Evolutionary conservation across 2,888 invertebrate species (phyloP).

Genomic region (Standfussiana lucernea): DNA sequence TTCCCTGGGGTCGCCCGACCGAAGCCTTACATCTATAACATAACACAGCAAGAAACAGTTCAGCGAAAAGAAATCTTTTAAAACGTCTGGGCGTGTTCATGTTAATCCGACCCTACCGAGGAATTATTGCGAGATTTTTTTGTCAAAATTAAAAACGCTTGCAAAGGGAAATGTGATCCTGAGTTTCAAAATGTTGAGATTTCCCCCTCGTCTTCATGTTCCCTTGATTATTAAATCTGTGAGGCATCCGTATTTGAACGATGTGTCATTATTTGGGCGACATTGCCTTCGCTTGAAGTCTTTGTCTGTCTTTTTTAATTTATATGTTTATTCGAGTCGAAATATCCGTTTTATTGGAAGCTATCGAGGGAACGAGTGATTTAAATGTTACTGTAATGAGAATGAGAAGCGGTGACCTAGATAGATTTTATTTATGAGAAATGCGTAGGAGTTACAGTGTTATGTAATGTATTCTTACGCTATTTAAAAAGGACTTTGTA

Average conservation of each 20-base stretch:
- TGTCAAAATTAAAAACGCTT: slow-evolving; percentile 53
- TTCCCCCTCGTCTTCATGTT: slow-evolving; percentile 36
- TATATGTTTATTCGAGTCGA: slow-evolving; percentile 57
- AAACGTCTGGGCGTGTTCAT: slow-evolving; percentile 54
- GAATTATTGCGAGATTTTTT: slow-evolving; percentile 48
- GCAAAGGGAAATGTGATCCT: slow-evolving; percentile 52
- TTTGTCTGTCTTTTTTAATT: slow-evolving; percentile 49
- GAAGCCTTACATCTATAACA: slow-evolving; percentile 46
- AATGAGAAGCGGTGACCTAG: slow-evolving; percentile 14
- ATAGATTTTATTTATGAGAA: background rate
- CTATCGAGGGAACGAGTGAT: background rate
- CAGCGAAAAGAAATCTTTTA: slow-evolving; percentile 41
- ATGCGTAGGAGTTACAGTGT: background rate
- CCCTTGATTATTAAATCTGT: slow-evolving; percentile 58
- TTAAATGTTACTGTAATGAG: slow-evolving; percentile 4
- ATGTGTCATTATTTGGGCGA: slow-evolving; percentile 53
- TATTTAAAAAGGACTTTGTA: background rate
- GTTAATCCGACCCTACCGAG: slow-evolving; percentile 51
- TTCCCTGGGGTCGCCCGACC: background rate
- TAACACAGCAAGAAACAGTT: slow-evolving; percentile 41
- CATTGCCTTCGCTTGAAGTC: slow-evolving; percentile 29
- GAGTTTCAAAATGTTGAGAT: slow-evolving; percentile 44
- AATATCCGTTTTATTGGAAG: slow-evolving; percentile 48
- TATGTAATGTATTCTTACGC: background rate
- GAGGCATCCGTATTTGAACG: slow-evolving; percentile 40